Base-by-base conservation (phyloP, 1,140 invertebrate species). In the Zaprionus davidi region DNA sequence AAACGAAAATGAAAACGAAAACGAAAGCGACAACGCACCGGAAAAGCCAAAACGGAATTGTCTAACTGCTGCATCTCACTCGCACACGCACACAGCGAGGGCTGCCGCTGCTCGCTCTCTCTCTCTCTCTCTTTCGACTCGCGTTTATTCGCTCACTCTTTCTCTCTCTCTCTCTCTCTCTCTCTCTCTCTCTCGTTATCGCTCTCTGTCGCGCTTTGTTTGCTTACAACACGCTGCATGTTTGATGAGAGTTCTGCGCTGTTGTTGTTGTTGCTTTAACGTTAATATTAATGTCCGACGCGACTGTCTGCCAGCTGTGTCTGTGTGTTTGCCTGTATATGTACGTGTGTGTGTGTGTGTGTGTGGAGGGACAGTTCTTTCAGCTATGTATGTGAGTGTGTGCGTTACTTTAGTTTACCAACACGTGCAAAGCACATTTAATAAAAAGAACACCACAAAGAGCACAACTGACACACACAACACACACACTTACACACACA, bases 231-330 rank as follows among this genome's bases (percentile, higher is more conserved):
- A 84, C 66, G 74, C 81, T 82, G 78, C 80, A 88, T 87, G 85
- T 81, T 87, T 88, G 81, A 87, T 87, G 78, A 84, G 78, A 55
- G 28, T 78, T 77, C 46, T 24, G 46, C 46, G 64, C 78, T 80
- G 64, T 55, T 84, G 22, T 51, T 51, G 76, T 71, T 80, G 71
- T 44, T 81, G 22, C 64, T 69, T 84, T 77, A 90, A 82, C 75
- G 85, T 88, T 88, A 88, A 90, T 90, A 90, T 90, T 90, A 90
- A 90, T 90, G 86, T 69, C 72, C 63, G 82, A 79, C 80, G 78
- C 80, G 73, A 77, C 78, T 85, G 81, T 90, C 86, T 90, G 81
- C 71, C 66, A 58, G 78, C 65, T 81, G 81, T 77, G 71, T 66
- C 65, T 76, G 66, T 72, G 17, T 63, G 26, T 56, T 5, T 70